Evolutionary conservation across 2,888 invertebrate genomes (phyloP).

Genomic region (Ormyrus rosae): DNA sequence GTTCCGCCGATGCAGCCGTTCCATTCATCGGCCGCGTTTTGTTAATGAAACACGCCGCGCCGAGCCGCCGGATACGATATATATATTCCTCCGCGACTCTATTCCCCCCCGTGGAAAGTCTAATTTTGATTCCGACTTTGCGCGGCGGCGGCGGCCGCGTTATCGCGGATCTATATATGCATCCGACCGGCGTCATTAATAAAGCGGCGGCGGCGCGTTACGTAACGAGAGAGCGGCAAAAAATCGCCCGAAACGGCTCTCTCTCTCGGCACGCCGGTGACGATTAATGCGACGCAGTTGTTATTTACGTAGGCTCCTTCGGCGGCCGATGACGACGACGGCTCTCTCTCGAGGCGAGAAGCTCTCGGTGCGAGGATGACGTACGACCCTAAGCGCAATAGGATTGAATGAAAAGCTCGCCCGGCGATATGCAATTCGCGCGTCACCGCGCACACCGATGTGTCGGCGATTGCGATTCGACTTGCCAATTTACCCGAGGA

Average conservation of each 20-base stretch:
- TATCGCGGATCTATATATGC: too few species aligned
- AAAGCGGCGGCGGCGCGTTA: not conserved
- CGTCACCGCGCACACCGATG: not conserved
- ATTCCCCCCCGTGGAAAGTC: too few species aligned
- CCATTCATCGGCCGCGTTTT: too few species aligned
- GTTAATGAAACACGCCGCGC: too few species aligned
- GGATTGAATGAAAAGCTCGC: not conserved
- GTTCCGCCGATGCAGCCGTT: too few species aligned
- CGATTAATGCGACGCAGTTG: constrained; percentile 15
- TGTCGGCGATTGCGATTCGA: too few species aligned
- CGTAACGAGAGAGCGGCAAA: constrained; percentile 7
- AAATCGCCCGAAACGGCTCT: not conserved
- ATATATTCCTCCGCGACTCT: too few species aligned
- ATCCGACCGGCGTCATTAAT: not conserved
- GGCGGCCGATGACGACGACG: constrained; percentile 25
- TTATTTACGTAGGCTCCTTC: constrained; percentile 38
- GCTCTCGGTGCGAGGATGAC: not conserved
- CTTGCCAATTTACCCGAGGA: too few species aligned
- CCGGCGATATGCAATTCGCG: not conserved
- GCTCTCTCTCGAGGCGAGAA: not conserved
- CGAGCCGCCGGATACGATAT: too few species aligned
- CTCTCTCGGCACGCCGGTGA: not conserved
- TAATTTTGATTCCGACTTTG: not conserved
- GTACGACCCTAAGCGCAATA: not conserved
- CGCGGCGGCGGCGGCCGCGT: not conserved